phyloP scores from a whole-genome alignment of 2,888 invertebrate species.

The Mesopsocus fuscifrons region DNA sequence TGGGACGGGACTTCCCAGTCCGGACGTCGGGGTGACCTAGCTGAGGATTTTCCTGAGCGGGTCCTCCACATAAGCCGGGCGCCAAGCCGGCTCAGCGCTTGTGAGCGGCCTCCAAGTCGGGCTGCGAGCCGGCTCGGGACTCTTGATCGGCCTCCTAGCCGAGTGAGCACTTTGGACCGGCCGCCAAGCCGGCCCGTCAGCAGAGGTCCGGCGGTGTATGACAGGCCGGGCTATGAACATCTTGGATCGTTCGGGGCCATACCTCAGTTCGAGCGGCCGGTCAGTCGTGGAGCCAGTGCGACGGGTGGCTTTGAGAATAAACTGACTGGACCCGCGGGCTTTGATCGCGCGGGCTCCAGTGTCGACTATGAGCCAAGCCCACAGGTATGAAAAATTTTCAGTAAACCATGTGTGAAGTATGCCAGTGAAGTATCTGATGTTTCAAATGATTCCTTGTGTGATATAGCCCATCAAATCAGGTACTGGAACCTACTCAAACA shows the following conservation, averaged over 20 bases:
- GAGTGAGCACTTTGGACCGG: slow-evolving; percentile 3
- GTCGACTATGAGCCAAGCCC: slow-evolving; percentile 4
- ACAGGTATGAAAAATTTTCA: too few species aligned
- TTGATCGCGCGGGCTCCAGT: not conserved
- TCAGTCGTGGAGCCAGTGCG: not conserved
- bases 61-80: not conserved
- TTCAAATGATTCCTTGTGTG: too few species aligned
- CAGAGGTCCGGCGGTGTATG: not conserved
- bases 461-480: too few species aligned
- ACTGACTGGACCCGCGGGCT: not conserved
- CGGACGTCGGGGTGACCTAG: not conserved
- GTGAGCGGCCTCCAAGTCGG: slow-evolving; percentile 3
- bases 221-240: not conserved
- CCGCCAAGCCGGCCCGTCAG: slow-evolving; percentile 4
- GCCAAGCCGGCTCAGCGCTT: not conserved
- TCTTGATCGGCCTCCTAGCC: slow-evolving; percentile 4
- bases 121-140: not conserved
- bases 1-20: slow-evolving; percentile 6
- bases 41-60: slow-evolving; percentile 2
- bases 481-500: too few species aligned
- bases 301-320: slow-evolving; percentile 6
- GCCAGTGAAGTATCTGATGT: too few species aligned
- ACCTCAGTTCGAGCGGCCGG: not conserved
- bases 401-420: too few species aligned
- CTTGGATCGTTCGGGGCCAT: not conserved